Evolutionary conservation across 1,140 invertebrate species (phyloP).

Genomic region (Apis laboriosa): DNA sequence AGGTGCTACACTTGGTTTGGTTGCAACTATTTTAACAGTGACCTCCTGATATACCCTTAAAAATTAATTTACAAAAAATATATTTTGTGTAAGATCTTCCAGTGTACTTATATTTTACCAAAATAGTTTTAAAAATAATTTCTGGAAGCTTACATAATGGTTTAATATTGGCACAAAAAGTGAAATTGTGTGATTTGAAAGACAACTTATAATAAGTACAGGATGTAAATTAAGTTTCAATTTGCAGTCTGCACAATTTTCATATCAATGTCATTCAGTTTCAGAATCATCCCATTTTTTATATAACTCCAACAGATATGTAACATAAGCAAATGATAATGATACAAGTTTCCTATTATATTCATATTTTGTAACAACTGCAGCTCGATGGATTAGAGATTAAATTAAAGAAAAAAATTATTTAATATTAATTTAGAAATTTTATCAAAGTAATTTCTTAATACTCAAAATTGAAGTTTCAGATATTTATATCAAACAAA

Average conservation of each 20-base stretch:
- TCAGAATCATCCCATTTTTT: constrained; percentile 57
- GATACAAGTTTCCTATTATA: constrained; percentile 76
- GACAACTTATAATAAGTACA: constrained; percentile 18
- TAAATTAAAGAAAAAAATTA: constrained; percentile 70
- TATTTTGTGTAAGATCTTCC: constrained; percentile 49
- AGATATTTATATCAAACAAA: constrained; percentile 68
- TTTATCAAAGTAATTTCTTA: constrained; percentile 64
- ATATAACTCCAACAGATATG: constrained; percentile 52
- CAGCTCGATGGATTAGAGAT: constrained; percentile 67
- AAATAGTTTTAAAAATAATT: constrained; percentile 60
- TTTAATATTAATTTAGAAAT: constrained; percentile 60
- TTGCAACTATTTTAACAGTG: constrained; percentile 80
- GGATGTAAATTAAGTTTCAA: constrained; percentile 36
- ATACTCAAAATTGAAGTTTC: constrained; percentile 73
- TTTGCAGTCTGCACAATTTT: constrained; percentile 50
- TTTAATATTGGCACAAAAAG: constrained; percentile 37
- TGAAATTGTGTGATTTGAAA: constrained; percentile 33
- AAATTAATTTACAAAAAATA: constrained; percentile 44
- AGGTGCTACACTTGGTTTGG: constrained; percentile 82
- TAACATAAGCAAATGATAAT: constrained; percentile 53
- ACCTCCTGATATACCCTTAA: constrained; percentile 72
- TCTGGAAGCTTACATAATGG: constrained; percentile 16
- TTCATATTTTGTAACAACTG: constrained; percentile 62
- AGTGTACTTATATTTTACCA: constrained; percentile 77
- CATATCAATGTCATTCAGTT: constrained; percentile 53